Evolutionary conservation across 2,797 vertebrate genomes (phyloP).

Genomic region (Tokudaia tokunoshimensis): DNA sequence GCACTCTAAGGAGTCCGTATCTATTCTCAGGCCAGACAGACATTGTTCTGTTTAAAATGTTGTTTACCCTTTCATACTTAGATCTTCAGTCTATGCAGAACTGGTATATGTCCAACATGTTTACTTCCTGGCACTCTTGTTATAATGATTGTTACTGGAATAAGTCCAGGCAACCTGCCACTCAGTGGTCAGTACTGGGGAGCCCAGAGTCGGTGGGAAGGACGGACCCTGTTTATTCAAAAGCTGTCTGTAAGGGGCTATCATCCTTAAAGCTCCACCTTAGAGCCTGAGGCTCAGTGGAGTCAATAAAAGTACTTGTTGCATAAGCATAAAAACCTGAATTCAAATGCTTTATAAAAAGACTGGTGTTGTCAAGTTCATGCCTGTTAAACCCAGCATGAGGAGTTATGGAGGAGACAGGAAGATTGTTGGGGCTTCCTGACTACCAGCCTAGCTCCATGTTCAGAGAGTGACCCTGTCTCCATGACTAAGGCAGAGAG

Average conservation of each 20-base stretch:
- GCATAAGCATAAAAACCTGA: not conserved
- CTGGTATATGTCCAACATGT: not conserved
- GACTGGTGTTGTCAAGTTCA: not conserved
- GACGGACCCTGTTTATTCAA: not conserved
- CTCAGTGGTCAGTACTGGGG: too few relatives aligned
- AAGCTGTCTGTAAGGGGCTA: not conserved
- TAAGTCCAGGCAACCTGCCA: not conserved
- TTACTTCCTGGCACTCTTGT: not conserved
- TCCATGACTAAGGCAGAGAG: not conserved
- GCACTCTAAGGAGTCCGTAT: not conserved
- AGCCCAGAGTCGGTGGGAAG: not conserved
- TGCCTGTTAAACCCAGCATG: not conserved
- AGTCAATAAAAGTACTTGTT: not conserved
- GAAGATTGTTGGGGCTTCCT: not conserved
- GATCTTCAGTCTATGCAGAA: not conserved
- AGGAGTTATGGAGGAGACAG: not conserved
- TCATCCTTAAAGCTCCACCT: not conserved
- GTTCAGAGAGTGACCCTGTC: not conserved
- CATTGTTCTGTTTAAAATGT: conserved; percentile 14
- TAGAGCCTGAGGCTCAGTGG: not conserved
- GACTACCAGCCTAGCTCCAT: not conserved
- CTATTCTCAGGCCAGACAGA: conserved; percentile 2
- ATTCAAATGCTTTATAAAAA: not conserved
- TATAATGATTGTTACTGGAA: not conserved
- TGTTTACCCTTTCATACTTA: conserved; percentile 31